Evolutionary conservation across 2,797 vertebrate genomes (phyloP), one percentile per base, ranked within the genome.

Genomic region (Lophius americanus): DNA sequence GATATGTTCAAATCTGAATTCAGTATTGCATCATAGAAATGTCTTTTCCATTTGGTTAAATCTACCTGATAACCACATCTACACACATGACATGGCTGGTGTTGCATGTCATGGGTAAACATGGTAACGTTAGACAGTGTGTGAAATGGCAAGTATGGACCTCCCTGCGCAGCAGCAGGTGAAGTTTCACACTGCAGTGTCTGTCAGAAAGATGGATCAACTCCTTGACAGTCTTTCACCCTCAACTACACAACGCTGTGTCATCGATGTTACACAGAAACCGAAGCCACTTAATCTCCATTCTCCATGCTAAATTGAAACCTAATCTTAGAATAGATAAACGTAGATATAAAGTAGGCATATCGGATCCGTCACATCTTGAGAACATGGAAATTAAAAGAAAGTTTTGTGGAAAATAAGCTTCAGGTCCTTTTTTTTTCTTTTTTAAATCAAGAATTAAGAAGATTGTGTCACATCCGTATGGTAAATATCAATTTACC

Each of bases 121-220:
- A 69, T 10, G 51, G 88, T 75, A 89, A 91, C 58, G 66, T 42
- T 75, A 89, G 76, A 78, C 48, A 7, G 36, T 67, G 51, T 10
- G 51, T 75, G 66, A 72, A 49, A 51, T 12, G 12, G 23, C 58
- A 35, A 69, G 51, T 23, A 1, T 1, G 56, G 64, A 60, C 65
- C 13, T 69, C 64, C 64, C 56, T 59, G 54, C 53, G 67, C 60
- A 46, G n/a, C 59, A 54, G 72, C 51, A 74, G 58, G 51, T 66
- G 59, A 82, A 47, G 70, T 76, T 63, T 82, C 78, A 72, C 54
- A 56, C 55, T 43, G 66, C 54, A 44, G 48, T 57, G 33, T 14
- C 59, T 48, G 51, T 38, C 59, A 65, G 38, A 53, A 5, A 60
- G 36, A 70, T 38, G 1, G 35, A 56, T 4, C 10, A 4, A 51